A percentile compares a stretch with the other conserved stretches of the same genome.
These are phyloP conservation scores for Fabriciana adippe DNA, from an alignment of 2,888 invertebrate species.

Conservation along the genomic window DNA sequence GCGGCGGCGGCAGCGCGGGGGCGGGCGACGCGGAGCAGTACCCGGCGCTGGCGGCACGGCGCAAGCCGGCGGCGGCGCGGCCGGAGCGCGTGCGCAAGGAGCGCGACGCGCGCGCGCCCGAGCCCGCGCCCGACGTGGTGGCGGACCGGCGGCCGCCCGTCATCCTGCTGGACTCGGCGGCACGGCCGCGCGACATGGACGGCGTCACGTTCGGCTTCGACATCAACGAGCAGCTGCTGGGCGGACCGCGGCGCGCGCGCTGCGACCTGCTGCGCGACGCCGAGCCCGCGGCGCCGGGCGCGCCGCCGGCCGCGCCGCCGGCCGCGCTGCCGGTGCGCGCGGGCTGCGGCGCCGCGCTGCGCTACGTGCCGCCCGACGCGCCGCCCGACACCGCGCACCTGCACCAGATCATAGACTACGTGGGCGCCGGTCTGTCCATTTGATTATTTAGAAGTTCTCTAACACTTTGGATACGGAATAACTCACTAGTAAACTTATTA, in stretches of 20 bases:
- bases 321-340: constrained; percentile 58
- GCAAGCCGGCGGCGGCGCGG: constrained; percentile 35
- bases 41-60: constrained; percentile 49
- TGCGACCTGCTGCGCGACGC: constrained; percentile 44
- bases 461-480: too few relatives aligned
- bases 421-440: constrained; percentile 55
- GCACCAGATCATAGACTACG: constrained; percentile 67
- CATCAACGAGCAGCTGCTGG: constrained; percentile 87
- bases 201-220: constrained; percentile 92
- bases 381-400: constrained; percentile 52
- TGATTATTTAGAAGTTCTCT: too few relatives aligned
- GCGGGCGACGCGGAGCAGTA: constrained; percentile 47
- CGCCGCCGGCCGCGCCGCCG: constrained; percentile 60
- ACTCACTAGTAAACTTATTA: background rate
- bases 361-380: constrained; percentile 49
- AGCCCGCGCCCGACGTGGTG: constrained; percentile 71
- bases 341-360: constrained; percentile 54
- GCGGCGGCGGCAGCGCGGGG: constrained; percentile 25
- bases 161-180: constrained; percentile 86
- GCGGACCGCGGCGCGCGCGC: constrained; percentile 56
- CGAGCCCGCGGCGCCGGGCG: constrained; percentile 32
- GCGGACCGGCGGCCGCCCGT: constrained; percentile 85
- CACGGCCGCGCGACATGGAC: constrained; percentile 79
- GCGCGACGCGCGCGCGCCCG: constrained; percentile 58
- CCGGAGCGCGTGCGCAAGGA: constrained; percentile 43